phyloP scores from a whole-genome alignment of 2,113 vertebrate genomes.

The Heptranchias perlo region DNA sequence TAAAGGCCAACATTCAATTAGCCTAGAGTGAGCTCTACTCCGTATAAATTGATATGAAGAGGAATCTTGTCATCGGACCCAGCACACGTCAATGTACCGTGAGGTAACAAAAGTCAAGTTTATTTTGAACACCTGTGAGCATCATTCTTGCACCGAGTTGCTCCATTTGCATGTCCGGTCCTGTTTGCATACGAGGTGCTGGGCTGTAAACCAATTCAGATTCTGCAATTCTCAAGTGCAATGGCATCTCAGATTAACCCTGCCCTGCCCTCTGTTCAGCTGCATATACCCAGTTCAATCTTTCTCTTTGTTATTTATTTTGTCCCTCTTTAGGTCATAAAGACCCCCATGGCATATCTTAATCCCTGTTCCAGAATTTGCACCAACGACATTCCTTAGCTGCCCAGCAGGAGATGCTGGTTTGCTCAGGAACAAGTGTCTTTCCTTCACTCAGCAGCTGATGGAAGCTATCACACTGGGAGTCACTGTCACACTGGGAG shows the following conservation, averaged over 20 bases:
- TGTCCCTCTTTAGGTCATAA: not conserved
- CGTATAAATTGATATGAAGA: not conserved
- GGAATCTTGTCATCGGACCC: not conserved
- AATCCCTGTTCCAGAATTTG: not conserved
- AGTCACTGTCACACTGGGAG: too few relatives aligned
- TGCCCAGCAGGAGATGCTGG: not conserved
- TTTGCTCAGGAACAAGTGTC: not conserved
- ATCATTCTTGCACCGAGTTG: not conserved
- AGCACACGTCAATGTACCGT: not conserved
- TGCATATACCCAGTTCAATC: not conserved
- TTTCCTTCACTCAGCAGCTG: not conserved
- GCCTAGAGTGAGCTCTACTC: not conserved
- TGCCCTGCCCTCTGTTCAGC: not conserved
- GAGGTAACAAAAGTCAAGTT: not conserved
- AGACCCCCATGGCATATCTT: not conserved
- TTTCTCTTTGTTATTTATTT: not conserved
- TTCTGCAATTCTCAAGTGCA: not conserved
- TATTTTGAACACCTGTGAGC: constrained; percentile 23
- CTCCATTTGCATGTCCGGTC: not conserved
- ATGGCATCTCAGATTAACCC: not conserved
- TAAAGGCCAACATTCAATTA: not conserved
- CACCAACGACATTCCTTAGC: not conserved
- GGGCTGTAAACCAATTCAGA: not conserved
- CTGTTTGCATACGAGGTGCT: not conserved
- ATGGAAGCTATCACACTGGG: not conserved